phyloP scores from a whole-genome alignment of 2,888 invertebrate genomes.

The Monopis laevigella region DNA sequence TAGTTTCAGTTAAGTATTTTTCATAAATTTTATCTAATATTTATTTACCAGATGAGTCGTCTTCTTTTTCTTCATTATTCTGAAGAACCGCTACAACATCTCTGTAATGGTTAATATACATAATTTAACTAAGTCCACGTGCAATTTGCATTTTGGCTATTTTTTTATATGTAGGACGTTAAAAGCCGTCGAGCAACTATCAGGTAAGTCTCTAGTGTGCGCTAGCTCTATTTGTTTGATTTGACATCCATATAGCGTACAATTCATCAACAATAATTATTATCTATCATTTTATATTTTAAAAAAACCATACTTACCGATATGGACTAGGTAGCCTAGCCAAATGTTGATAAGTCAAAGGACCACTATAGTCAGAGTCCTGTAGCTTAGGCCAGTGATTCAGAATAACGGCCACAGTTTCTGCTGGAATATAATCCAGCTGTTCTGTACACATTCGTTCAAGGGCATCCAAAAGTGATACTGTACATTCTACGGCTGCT shows the following conservation, averaged over 20 bases:
- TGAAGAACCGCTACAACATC: conserved; percentile 77
- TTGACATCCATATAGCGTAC: too few relatives aligned
- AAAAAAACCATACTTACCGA: conserved; percentile 67
- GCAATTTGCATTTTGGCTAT: too few relatives aligned
- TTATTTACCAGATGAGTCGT: conserved; percentile 55
- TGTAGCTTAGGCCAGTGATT: conserved; percentile 72
- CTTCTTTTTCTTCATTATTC: conserved; percentile 70
- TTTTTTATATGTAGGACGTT: too few relatives aligned
- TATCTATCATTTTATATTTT: too few relatives aligned
- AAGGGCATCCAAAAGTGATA: conserved; percentile 82
- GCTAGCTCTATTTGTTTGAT: too few relatives aligned
- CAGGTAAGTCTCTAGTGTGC: too few relatives aligned
- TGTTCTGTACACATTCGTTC: conserved; percentile 85
- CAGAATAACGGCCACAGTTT: conserved; percentile 62
- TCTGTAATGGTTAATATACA: conserved; percentile 36
- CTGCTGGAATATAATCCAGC: conserved; percentile 35
- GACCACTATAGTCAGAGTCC: conserved; percentile 84
- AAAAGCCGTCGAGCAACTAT: too few relatives aligned
- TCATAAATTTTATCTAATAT: not conserved
- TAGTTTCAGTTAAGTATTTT: not conserved
- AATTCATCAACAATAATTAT: too few relatives aligned
- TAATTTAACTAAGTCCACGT: too few relatives aligned
- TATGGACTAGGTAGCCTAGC: conserved; percentile 85
- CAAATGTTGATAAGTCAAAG: conserved; percentile 85
- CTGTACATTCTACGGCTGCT: conserved; percentile 84